These are phyloP conservation scores for Diabrotica virgifera DNA, from an alignment of 1,140 invertebrate species.

Conservation along the genomic window DNA sequence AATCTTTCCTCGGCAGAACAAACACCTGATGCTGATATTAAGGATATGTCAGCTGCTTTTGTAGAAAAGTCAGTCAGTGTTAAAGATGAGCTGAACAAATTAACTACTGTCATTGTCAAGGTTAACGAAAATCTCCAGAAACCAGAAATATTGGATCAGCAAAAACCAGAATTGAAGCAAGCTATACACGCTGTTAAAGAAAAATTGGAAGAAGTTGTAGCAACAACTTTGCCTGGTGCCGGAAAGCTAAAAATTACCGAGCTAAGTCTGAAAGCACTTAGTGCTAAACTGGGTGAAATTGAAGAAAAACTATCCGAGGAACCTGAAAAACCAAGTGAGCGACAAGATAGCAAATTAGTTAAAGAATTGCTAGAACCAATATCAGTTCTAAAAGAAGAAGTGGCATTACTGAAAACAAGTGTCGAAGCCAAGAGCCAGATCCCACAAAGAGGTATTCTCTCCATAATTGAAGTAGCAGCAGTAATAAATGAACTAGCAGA, in stretches of 20 bases:
- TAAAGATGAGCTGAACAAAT: constrained; percentile 9
- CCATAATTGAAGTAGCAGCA: constrained; percentile 15
- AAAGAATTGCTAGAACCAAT: neutral
- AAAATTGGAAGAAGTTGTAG: constrained; percentile 18
- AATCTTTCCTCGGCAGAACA: constrained; percentile 4
- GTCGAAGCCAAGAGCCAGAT: neutral
- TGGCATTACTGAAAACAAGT: constrained; percentile 2
- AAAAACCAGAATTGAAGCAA: constrained; percentile 15
- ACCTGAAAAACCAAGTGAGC: neutral
- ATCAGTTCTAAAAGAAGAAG: constrained; percentile 1
- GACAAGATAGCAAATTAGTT: neutral
- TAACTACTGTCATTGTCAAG: constrained; percentile 23
- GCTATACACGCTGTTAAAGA: neutral
- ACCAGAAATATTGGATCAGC: constrained; percentile 20
- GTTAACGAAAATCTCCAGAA: constrained; percentile 13
- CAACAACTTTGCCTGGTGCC: neutral
- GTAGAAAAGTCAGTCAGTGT: neutral
- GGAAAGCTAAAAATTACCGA: neutral
- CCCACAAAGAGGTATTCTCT: neutral
- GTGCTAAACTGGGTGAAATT: neutral
- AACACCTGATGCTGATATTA: neutral
- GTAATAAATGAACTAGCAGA: constrained; percentile 4
- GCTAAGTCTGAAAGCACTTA: neutral
- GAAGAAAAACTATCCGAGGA: neutral
- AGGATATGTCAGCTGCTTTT: neutral